These are phyloP conservation scores for Syrmaticus mikado DNA, from an alignment of 2,113 vertebrate genomes.

Conservation along the genomic window DNA sequence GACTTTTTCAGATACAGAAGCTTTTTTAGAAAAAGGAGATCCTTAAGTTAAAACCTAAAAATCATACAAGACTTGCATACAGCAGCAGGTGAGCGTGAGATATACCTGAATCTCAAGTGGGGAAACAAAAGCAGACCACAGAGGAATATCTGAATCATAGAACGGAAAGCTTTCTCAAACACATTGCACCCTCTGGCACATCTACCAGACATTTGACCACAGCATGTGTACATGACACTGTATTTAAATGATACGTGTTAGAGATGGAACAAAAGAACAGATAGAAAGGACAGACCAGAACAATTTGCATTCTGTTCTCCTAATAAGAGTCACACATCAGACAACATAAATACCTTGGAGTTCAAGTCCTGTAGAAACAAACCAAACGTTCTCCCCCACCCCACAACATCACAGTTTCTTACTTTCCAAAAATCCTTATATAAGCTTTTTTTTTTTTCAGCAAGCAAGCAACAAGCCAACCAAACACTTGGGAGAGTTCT, in stretches of 20 bases:
- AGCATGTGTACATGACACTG: background rate
- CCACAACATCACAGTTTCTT: background rate
- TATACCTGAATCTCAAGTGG: background rate
- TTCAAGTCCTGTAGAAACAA: constrained; percentile 34
- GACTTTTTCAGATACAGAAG: background rate
- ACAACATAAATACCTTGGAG: constrained; percentile 16
- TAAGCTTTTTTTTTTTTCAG: constrained; percentile 33
- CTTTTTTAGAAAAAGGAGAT: background rate
- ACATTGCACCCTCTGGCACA: background rate
- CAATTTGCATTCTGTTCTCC: background rate
- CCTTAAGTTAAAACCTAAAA: background rate
- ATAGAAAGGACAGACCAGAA: background rate
- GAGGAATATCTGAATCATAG: background rate
- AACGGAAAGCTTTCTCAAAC: background rate
- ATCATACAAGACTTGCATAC: background rate
- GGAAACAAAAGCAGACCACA: background rate
- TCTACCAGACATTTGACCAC: background rate
- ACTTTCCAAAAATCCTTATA: constrained; percentile 47
- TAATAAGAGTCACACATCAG: background rate
- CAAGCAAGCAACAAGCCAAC: constrained; percentile 43
- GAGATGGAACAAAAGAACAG: background rate
- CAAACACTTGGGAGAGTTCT: constrained; percentile 33
- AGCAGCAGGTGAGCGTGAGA: background rate
- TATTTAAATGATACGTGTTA: background rate
- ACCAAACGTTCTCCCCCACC: background rate